These are phyloP conservation scores for Rostratula benghalensis DNA, from an alignment of 2,113 vertebrate genomes.

Conservation along the genomic window DNA sequence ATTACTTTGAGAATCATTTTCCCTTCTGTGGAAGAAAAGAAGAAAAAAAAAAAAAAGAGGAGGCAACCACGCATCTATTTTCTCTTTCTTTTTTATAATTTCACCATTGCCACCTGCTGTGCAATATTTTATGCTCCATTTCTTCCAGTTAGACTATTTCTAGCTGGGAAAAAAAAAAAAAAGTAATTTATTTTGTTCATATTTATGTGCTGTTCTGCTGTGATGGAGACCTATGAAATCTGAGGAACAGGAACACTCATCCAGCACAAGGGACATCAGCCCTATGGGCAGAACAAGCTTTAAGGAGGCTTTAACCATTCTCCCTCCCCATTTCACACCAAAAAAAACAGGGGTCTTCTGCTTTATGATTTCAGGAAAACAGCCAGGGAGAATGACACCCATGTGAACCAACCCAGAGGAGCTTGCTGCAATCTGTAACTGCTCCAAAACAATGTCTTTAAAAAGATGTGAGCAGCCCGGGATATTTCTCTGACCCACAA, in stretches of 20 bases:
- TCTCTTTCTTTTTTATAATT: background rate
- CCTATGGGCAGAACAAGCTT: background rate
- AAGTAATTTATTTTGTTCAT: fast-evolving
- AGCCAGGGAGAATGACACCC: fast-evolving
- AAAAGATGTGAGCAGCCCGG: background rate
- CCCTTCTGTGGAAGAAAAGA: background rate
- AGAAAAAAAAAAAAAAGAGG: background rate
- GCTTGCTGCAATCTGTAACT: fast-evolving
- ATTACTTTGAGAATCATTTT: background rate
- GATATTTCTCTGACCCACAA: background rate
- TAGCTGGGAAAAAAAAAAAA: no score
- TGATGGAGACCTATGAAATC: fast-evolving
- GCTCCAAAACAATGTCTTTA: fast-evolving
- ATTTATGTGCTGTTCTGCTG: background rate
- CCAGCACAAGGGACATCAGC: background rate
- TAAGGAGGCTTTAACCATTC: no score
- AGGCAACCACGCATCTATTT: background rate
- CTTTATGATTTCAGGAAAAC: background rate
- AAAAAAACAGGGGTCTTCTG: fast-evolving
- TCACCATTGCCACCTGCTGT: background rate
- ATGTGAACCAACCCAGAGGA: fast-evolving
- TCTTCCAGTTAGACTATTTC: background rate
- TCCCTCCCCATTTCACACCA: fast-evolving
- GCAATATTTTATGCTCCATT: background rate
- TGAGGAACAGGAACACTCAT: background rate